A percentile compares a stretch with the other conserved stretches of the same genome.
phyloP scores from a whole-genome alignment of 1,140 invertebrate genomes.

The Hestina assimilis region DNA sequence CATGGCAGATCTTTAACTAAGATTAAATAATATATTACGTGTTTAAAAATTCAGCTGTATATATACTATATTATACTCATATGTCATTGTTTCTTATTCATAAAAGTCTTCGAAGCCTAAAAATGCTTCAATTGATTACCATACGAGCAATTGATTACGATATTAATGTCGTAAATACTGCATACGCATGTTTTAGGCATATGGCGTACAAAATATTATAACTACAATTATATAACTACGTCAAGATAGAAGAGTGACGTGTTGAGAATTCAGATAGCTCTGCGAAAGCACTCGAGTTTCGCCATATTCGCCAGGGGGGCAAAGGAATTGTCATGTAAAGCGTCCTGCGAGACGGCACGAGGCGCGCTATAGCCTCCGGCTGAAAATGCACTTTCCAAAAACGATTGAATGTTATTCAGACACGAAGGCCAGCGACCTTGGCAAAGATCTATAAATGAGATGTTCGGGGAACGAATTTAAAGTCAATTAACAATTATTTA shows the following conservation, averaged over 20 bases:
- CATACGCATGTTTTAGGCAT: neutral
- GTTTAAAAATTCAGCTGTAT: too few relatives aligned
- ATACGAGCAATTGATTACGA: too few relatives aligned
- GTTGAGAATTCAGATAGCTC: conserved; percentile 29
- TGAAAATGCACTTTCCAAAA: conserved; percentile 73
- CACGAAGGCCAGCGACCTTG: neutral
- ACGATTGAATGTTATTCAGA: conserved; percentile 48
- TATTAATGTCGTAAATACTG: neutral
- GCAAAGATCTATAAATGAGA: neutral
- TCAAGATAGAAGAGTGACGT: conserved; percentile 27
- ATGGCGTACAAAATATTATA: conserved; percentile 4
- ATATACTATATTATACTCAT: too few relatives aligned
- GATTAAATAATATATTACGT: too few relatives aligned
- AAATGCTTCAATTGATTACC: too few relatives aligned
- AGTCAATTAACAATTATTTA: neutral
- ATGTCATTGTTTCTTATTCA: too few relatives aligned
- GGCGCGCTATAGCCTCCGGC: conserved; percentile 51
- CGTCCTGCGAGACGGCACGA: conserved; percentile 33
- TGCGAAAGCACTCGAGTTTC: conserved; percentile 44
- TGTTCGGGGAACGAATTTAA: neutral
- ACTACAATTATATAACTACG: conserved; percentile 17
- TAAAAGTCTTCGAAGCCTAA: too few relatives aligned
- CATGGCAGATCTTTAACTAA: too few relatives aligned
- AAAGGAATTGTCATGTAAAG: conserved; percentile 71
- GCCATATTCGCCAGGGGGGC: conserved; percentile 49